These are phyloP conservation scores for Ctenicera cuprea DNA, from an alignment of 2,888 invertebrate species.

Conservation along the genomic window DNA sequence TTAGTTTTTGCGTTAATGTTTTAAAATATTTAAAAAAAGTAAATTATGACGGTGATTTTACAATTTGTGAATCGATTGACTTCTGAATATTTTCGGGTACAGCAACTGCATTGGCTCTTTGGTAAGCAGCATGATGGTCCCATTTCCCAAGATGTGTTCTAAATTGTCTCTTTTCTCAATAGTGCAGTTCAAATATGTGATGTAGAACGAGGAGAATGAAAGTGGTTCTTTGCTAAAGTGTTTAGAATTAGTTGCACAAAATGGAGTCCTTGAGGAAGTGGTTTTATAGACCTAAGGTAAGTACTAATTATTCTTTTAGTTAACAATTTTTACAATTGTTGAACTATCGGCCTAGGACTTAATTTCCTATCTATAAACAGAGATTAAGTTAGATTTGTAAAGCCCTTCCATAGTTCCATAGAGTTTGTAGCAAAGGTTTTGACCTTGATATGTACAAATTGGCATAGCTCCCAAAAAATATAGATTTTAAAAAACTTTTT, in stretches of 20 bases:
- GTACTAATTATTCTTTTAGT: not conserved
- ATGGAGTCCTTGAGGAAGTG: slow-evolving; percentile 62
- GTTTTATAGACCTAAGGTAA: slow-evolving; percentile 63
- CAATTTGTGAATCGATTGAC: slow-evolving; percentile 5
- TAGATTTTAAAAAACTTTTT: not conserved
- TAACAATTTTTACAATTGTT: no score
- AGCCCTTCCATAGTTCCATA: not conserved
- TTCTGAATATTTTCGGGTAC: not conserved
- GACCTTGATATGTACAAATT: not conserved
- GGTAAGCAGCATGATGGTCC: slow-evolving; percentile 21
- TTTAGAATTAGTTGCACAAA: slow-evolving; percentile 7
- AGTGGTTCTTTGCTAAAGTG: slow-evolving; percentile 2
- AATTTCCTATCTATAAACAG: not conserved
- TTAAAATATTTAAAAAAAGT: not conserved
- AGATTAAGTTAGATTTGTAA: no score
- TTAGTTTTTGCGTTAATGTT: not conserved
- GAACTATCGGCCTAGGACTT: no score
- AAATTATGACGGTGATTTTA: not conserved
- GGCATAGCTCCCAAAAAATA: not conserved
- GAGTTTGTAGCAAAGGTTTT: not conserved
- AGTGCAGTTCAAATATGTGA: slow-evolving; percentile 19
- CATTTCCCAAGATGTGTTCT: slow-evolving; percentile 20
- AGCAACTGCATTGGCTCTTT: not conserved
- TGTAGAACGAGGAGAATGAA: slow-evolving; percentile 11
- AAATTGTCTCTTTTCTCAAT: slow-evolving; percentile 26